phyloP scores from a whole-genome alignment of 2,113 vertebrate genomes.

The Herpetotheres cachinnans region DNA sequence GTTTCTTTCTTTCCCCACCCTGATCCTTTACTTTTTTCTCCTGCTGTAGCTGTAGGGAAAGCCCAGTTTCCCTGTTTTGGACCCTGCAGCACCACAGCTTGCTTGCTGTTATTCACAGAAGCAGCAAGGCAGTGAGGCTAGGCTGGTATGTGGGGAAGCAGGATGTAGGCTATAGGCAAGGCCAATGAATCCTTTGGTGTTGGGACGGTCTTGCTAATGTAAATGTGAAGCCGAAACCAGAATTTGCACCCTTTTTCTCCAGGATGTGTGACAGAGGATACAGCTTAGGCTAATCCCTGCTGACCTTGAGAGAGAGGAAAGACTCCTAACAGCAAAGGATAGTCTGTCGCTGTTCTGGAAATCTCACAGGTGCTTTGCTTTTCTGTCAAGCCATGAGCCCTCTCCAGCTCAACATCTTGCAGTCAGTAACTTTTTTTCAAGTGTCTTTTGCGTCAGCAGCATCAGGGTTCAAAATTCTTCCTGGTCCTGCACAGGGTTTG shows the following conservation, averaged over 20 bases:
- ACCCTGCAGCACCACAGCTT: background rate
- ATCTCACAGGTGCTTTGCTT: background rate
- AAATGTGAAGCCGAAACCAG: background rate
- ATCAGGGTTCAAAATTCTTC: background rate
- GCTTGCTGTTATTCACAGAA: background rate
- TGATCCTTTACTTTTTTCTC: background rate
- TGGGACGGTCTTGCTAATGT: background rate
- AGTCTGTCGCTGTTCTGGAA: background rate
- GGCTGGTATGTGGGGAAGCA: background rate
- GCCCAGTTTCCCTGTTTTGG: background rate
- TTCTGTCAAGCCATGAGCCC: background rate
- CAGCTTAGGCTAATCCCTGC: background rate
- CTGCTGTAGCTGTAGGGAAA: background rate
- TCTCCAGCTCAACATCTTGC: background rate
- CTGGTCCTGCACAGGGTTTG: background rate
- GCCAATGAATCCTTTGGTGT: background rate
- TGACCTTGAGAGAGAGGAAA: background rate
- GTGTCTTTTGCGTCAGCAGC: background rate
- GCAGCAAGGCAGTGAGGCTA: too few species aligned
- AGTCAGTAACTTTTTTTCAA: background rate
- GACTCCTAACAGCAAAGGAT: background rate
- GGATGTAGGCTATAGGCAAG: background rate
- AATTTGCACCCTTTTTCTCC: background rate
- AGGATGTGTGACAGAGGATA: background rate
- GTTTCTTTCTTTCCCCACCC: background rate